Evolutionary conservation across 2,888 invertebrate genomes (phyloP), one percentile per base, ranked within the genome.

Genomic region (Acleris emargana): DNA sequence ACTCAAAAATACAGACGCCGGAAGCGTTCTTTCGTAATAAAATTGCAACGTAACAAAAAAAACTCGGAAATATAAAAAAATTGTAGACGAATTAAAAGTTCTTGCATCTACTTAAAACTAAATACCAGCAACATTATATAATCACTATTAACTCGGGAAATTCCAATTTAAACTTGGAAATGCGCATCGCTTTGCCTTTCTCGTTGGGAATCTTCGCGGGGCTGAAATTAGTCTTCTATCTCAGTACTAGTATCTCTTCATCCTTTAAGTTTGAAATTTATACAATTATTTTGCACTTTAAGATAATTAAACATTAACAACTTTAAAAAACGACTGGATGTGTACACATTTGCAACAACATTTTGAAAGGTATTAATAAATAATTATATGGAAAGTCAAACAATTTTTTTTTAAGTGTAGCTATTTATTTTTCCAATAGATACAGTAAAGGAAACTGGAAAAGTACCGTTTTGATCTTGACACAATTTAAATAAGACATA

Each of bases 131-230:
- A 59, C 51, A 57, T 62, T 57, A 61, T 57, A 61, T 25, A 62
- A 58, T 67, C 51, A 57, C 61, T 52, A 61, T 61, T 47, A 66
- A 61, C 51, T 61, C 51, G 61, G 45, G n/a, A 62, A 67, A 62
- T 62, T 67, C 62, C 57, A 67, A 52, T 67, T 64, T 64, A 64
- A 60, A 64, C 54, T 64, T 59, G 50, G 50, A 59, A 64, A 64
- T 60, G 59, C 59, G 59, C 64, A 64, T 38, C 53, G 64, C 58
- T 53, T 47, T 13, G 42, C 59, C 43, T 59, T 50, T 43, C 54
- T 54, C 54, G 49, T 38, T 22, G 50, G 18, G 53, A 50, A 51
- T 64, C 50, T 64, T 60, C 42, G 59, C 64, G 28, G 49, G 43
- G 11, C 49, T 58, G 47, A 62, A 67, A 67, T 53, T 49, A 57